phyloP scores from a whole-genome alignment of 2,113 vertebrate genomes.

The Chroicocephalus ridibundus region DNA sequence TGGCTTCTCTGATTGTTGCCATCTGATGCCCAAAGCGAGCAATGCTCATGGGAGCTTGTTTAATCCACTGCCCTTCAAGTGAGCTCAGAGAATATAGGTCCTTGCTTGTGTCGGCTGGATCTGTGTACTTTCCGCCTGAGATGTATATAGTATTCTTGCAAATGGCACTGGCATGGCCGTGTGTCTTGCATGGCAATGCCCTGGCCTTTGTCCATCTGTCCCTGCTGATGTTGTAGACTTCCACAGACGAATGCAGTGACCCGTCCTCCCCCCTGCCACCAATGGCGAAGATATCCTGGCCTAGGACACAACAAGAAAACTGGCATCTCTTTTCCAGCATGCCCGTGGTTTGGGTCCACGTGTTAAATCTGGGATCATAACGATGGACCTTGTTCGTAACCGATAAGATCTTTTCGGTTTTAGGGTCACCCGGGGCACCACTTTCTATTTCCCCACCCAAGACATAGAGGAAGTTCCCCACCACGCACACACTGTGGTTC shows the following conservation, averaged over 20 bases:
- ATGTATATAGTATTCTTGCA: slow-evolving; percentile 81
- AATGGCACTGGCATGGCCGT: slow-evolving; percentile 85
- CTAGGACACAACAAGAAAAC: slow-evolving; percentile 85
- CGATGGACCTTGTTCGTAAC: slow-evolving; percentile 83
- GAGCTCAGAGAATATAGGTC: slow-evolving; percentile 79
- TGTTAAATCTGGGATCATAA: slow-evolving; percentile 88
- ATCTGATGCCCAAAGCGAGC: slow-evolving; percentile 91
- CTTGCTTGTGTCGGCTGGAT: slow-evolving; percentile 75
- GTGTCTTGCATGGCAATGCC: slow-evolving; percentile 76
- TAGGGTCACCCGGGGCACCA: neutral
- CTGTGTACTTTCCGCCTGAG: slow-evolving; percentile 81
- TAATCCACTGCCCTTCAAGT: slow-evolving; percentile 74
- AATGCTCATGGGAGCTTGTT: slow-evolving; percentile 86
- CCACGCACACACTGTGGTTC: slow-evolving; percentile 82
- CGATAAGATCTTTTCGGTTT: neutral
- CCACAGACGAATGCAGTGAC: slow-evolving; percentile 78
- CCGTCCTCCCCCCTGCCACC: slow-evolving; percentile 77
- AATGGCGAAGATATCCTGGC: slow-evolving; percentile 80
- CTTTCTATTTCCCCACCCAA: slow-evolving; percentile 85
- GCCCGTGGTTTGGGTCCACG: slow-evolving; percentile 78
- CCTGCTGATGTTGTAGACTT: slow-evolving; percentile 82
- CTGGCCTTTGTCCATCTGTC: slow-evolving; percentile 80
- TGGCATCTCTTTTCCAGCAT: slow-evolving; percentile 85
- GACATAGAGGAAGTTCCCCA: slow-evolving; percentile 90
- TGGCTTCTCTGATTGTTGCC: slow-evolving; percentile 78